Percentiles rank a stretch among this genome's conserved stretches.
Conservation (phyloP, 2,113 vertebrate genomes). For the Euleptes europaea region DNA sequence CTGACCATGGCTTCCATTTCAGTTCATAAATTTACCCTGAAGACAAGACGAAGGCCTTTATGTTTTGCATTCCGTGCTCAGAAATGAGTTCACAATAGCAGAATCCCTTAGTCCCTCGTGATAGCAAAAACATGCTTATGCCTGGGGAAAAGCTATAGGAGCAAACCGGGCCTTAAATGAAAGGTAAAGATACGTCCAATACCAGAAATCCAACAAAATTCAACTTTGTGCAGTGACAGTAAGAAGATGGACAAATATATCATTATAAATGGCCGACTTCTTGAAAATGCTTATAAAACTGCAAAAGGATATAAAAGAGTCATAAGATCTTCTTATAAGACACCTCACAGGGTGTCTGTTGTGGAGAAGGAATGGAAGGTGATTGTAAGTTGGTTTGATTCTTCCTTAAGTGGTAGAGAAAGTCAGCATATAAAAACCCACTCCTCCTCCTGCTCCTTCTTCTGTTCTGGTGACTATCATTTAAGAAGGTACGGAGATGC, state of each 20-base stretch:
- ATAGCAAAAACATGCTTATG: not conserved
- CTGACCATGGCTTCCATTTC: not conserved
- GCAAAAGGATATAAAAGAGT: not conserved
- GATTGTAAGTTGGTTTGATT: too few species aligned
- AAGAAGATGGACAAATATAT: not conserved
- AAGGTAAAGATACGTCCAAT: not conserved
- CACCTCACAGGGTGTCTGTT: too few species aligned
- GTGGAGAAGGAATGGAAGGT: too few species aligned
- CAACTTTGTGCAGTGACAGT: not conserved
- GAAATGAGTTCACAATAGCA: not conserved
- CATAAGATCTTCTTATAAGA: not conserved
- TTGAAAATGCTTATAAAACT: not conserved
- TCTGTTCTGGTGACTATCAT: too few species aligned
- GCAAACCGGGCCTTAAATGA: not conserved
- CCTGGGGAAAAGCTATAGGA: not conserved
- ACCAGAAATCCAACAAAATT: not conserved
- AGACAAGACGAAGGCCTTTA: conserved; percentile 7
- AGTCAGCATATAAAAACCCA: too few species aligned
- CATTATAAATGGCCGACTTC: not conserved
- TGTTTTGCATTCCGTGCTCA: conserved; percentile 1
- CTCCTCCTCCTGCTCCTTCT: too few species aligned
- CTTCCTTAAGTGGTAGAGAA: too few species aligned
- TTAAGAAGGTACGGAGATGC: too few species aligned
- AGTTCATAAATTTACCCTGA: not conserved
- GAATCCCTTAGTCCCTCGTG: not conserved